Base-by-base conservation (phyloP, 2,797 vertebrate genomes). In the Argentina silus region DNA sequence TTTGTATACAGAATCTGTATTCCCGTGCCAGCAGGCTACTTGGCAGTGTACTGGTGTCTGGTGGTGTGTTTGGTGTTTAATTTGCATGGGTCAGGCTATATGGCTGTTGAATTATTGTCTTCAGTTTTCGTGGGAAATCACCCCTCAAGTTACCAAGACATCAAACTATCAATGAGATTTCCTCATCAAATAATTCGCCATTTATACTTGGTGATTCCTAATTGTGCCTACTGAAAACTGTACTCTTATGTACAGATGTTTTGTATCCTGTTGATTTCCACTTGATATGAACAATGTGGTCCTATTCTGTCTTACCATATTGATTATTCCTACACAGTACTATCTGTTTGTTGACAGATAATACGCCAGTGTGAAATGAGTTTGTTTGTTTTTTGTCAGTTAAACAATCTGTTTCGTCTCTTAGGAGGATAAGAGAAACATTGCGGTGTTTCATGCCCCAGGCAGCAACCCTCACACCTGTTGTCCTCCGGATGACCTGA, bases 401-500 rank as follows among this genome's bases (percentile, higher is more conserved):
- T 36, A 8, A 36, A 44, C 6, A 1, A 11, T 43, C 0, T 43
- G 6, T n/a, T 9, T 63, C 1, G 10, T 36, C 27, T 66, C 48
- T 53, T 50, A 67, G 15, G 45, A 27, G 11, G 47, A 47, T 48
- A 19, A 17, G 19, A 23, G 19, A 65, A 65, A n/a, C 47, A 1
- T 4, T 12, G 14, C 9, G 66, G 45, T 51, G 27, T 36, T 14
- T 43, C 23, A 3, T 36, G 12, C 6, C 23, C 23, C 27, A 36
- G 27, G 27, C 27, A 36, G 6, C 7, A 47, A 48, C 68, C 70
- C 65, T 75, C 83, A 86, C 90, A 91, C 89, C 87, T 92, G 88
- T 83, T 88, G 85, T 80, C 86, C 79, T 80, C 75, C 2, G 15
- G 67, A 61, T 90, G 81, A 92, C 83, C 88, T 90, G 80, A 88